Conservation (phyloP, 2,113 vertebrate genomes). For the Hippoglossus stenolepis region DNA sequence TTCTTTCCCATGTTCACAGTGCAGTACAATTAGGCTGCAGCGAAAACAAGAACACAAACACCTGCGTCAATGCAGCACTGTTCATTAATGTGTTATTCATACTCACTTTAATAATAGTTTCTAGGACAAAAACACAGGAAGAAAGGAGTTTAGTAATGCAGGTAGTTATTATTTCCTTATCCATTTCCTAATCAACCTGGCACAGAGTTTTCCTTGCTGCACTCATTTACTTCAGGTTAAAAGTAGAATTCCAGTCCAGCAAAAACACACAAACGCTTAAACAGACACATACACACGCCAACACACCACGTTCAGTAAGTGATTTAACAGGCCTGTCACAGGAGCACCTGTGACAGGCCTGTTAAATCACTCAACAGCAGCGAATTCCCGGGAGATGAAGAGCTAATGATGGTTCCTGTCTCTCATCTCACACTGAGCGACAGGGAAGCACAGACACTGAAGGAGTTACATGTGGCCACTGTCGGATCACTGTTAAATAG, state of each 20-base stretch:
- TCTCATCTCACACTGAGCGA: constrained; percentile 21
- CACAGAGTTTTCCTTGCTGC: neutral
- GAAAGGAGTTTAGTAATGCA: neutral
- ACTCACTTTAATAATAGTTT: neutral
- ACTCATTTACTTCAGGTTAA: neutral
- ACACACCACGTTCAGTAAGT: constrained; percentile 1
- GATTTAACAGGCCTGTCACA: constrained; percentile 19
- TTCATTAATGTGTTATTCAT: neutral
- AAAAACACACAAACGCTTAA: neutral
- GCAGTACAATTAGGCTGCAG: neutral
- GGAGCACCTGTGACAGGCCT: constrained; percentile 10
- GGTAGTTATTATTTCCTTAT: neutral
- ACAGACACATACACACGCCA: neutral
- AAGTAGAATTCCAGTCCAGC: neutral
- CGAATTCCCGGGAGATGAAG: constrained; percentile 15
- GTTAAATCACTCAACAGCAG: neutral
- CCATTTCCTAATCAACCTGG: neutral
- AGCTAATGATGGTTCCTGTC: constrained; percentile 30
- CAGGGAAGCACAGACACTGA: neutral
- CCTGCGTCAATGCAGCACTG: neutral
- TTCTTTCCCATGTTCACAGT: no score
- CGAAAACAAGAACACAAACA: neutral
- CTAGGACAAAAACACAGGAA: no score
- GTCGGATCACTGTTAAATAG: neutral
- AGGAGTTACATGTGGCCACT: neutral